Base-by-base conservation (phyloP, 2,113 vertebrate genomes). In the Forbesichthys papilliferus region DNA sequence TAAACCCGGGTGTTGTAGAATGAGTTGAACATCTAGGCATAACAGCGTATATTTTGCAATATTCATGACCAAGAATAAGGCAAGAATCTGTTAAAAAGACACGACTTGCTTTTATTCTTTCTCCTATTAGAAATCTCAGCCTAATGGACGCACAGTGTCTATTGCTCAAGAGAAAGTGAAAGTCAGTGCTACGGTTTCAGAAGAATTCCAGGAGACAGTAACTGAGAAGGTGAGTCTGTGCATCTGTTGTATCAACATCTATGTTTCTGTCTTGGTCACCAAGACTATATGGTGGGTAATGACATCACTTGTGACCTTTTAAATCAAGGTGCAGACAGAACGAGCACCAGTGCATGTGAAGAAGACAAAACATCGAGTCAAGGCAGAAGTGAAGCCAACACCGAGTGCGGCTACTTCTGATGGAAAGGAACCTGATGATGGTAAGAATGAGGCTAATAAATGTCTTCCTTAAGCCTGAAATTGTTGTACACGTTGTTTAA, bases 351-450 rank as follows among this genome's bases (percentile, higher is more conserved):
- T 68, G 9, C 90, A 95, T 93, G 84, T 91, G 85, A 98, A 97
- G 91, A 98, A 98, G 87, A 96, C 84, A 88, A 96, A 97, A 88
- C 98, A 97, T 93, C 98, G 98, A 90, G 79, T 92, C 75, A 97
- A 96, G 70, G 89, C 91, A 68, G 95, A 96, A 79, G 88, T 92
- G 79, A 98, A 95, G 93, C 89, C 84, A 9, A 84, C 87, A 76
- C 93, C 91, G 69, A 88, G 82, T 83, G 77, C 79, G 1, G 88
- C 91, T 74, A 92, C 91, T 77, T 78, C 83, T 18, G 93, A 95
- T 84, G 94, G 92, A 72, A 98, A 95, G 79, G 96, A 98, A 89
- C 90, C 89, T 47, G 96, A 98, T 89, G 96, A 97, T 90, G 97
- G 97, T 98, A 93, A 66, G 48, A 68, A 58, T 42, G 3, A 42